These are phyloP conservation scores for Crocidura indochinensis DNA, from an alignment of 2,797 vertebrate species.

Conservation along the genomic window DNA sequence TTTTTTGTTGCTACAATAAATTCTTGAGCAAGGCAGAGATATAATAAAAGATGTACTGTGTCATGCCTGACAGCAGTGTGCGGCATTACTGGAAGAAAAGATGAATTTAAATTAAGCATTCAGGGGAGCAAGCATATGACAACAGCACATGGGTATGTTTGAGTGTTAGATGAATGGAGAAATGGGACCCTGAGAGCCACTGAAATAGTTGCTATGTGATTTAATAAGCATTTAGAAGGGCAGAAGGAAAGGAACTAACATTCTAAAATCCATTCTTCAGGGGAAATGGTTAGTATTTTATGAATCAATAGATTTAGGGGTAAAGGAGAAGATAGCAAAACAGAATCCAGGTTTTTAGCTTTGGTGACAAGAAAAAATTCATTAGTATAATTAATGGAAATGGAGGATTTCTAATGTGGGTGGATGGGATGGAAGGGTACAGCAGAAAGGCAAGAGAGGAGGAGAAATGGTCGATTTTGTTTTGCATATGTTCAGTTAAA, in stretches of 20 bases:
- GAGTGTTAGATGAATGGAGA: conserved; percentile 46
- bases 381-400: conserved; percentile 6
- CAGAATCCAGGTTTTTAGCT: conserved; percentile 27
- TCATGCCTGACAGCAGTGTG: not conserved
- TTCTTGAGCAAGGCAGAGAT: conserved; percentile 51
- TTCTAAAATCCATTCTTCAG: not conserved
- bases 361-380: not conserved
- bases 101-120: conserved; percentile 23
- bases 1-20: conserved; percentile 23
- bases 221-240: conserved; percentile 2
- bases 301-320: not conserved
- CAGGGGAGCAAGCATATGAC: not conserved
- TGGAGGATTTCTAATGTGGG: conserved; percentile 4
- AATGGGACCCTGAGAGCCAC: not conserved
- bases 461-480: not conserved
- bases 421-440: not conserved
- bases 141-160: not conserved
- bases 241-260: not conserved
- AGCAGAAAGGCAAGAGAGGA: not conserved
- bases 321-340: conserved; percentile 23
- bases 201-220: conserved; percentile 44
- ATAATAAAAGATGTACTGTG: conserved; percentile 10
- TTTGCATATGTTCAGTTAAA: conserved; percentile 5
- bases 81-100: conserved; percentile 28
- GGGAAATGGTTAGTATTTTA: conserved; percentile 33